Conservation (phyloP, 1,140 invertebrate species). For the Bombus superbus region DNA sequence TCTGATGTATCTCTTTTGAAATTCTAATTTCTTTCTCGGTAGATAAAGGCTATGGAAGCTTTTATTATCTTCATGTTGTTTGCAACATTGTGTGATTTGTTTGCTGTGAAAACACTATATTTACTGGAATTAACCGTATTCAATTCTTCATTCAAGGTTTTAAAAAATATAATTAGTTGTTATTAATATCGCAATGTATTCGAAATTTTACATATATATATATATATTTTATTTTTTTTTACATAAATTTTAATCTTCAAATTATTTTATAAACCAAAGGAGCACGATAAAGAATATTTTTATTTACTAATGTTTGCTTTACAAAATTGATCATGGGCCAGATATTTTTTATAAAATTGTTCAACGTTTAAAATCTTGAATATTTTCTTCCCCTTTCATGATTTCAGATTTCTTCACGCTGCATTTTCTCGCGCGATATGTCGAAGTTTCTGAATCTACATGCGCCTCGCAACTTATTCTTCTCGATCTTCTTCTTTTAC, state of each 20-base stretch:
- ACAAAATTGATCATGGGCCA: not conserved
- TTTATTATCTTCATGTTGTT: not conserved
- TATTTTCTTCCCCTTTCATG: not conserved
- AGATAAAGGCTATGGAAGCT: not conserved
- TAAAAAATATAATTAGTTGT: not conserved
- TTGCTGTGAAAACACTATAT: not conserved
- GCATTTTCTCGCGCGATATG: not conserved
- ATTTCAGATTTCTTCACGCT: not conserved
- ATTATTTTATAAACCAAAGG: not conserved
- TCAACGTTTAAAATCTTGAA: not conserved
- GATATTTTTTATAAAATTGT: too few species aligned
- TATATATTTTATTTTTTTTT: too few species aligned
- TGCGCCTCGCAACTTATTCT: not conserved
- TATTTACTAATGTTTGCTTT: not conserved
- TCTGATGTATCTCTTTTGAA: not conserved
- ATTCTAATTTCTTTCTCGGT: conserved; percentile 7
- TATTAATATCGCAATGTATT: not conserved
- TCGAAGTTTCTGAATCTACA: not conserved
- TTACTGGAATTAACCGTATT: not conserved
- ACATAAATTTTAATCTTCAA: not conserved
- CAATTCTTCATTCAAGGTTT: not conserved
- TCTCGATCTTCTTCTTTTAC: not conserved
- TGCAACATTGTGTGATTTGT: not conserved
- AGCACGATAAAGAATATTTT: not conserved
- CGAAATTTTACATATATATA: not conserved